phyloP scores from a whole-genome alignment of 2,113 vertebrate genomes.

The Tupaia tana region DNA sequence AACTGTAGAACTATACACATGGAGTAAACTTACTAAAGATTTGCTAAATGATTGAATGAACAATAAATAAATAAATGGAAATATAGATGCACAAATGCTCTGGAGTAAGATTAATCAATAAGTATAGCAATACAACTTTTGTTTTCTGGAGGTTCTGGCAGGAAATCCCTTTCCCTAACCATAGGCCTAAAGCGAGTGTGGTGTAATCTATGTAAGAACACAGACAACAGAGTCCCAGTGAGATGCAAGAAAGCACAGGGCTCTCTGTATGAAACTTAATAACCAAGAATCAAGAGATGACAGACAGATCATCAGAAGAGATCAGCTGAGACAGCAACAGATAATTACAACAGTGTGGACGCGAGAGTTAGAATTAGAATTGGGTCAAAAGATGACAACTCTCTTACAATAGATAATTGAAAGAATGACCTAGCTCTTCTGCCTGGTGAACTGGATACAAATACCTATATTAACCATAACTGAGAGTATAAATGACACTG shows the following conservation, averaged over 20 bases:
- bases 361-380: slow-evolving; percentile 8
- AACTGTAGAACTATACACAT: background rate
- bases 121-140: background rate
- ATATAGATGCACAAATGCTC: background rate
- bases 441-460: background rate
- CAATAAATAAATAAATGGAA: slow-evolving; percentile 11
- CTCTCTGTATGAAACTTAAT: background rate
- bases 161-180: background rate
- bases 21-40: background rate
- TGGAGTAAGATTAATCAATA: slow-evolving; percentile 21
- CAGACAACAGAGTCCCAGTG: background rate
- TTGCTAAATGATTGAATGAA: slow-evolving; percentile 45
- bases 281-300: background rate
- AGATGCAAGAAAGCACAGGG: background rate
- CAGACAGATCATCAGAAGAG: slow-evolving; percentile 7
- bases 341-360: background rate
- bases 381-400: slow-evolving; percentile 29
- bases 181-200: background rate
- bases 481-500: background rate
- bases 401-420: background rate
- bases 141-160: background rate
- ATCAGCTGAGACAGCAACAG: background rate
- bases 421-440: background rate
- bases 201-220: background rate
- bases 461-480: background rate